Base-by-base conservation (phyloP, 2,797 vertebrate species). In the Sylvilagus floridanus region DNA sequence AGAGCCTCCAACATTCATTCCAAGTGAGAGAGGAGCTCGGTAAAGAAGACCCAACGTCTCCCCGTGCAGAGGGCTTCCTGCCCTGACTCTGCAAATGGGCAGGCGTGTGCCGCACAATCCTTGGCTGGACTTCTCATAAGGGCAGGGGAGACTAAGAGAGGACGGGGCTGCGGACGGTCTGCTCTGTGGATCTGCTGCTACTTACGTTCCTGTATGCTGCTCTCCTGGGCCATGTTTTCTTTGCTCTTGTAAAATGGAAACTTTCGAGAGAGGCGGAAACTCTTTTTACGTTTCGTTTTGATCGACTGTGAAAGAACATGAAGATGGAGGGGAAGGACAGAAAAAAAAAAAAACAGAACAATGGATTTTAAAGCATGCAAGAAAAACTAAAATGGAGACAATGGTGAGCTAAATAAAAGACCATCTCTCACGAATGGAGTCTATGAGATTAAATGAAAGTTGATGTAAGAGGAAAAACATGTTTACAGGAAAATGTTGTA, bases 201-300 rank as follows among this genome's bases (percentile, higher is more conserved):
- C 99, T 99, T 99, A 99, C 99, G 99, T 99, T 99, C 99, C 98
- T 99, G 98, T 98, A 99, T 99, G 98, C 99, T 98, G 99, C 99
- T 98, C 97, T 99, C 99, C 98, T 99, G 99, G 98, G 99, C 99
- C 99, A 99, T 99, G 99, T 99, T 99, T 99, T 99, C 99, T 99
- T 99, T 99, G 99, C 99, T 99, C 99, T 99, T 99, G 99, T 99
- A 99, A 99, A 99, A 99, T 98, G 99, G 99, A 98, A 99, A 99
- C 99, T 99, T 99, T 99, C 99, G 99, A 95, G 99, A 99, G 98
- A 99, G 99, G 98, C 99, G 99, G 98, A 99, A 99, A 99, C 99
- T 99, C 99, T 99, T 99, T 99, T 99, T 99, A 99, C 99, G 99
- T 99, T 99, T 99, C 99, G 99, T 99, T 99, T 99, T 99, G 99